Conservation (phyloP, 2,888 invertebrate species). For the Lasioglossum malachurum region DNA sequence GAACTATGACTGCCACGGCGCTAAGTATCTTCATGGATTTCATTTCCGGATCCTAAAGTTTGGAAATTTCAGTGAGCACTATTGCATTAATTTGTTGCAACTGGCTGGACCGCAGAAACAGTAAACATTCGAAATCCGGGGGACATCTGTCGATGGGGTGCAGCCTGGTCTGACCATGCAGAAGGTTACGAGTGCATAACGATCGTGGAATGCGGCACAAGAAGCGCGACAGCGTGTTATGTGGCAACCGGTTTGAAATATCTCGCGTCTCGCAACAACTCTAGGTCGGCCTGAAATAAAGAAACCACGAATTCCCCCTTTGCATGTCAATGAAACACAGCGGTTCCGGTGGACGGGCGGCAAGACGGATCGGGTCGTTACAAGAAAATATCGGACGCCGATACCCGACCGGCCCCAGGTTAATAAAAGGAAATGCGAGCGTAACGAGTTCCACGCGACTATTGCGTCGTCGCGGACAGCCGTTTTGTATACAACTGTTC, state of each 20-base stretch:
- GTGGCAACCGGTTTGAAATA: constrained; percentile 68
- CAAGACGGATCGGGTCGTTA: constrained; percentile 44
- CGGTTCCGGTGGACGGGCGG: constrained; percentile 37
- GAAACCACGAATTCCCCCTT: constrained; percentile 46
- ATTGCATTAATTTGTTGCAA: background rate
- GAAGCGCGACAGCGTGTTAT: constrained; percentile 64
- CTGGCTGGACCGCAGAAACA: background rate
- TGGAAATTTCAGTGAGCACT: too few species aligned
- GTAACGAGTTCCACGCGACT: constrained; percentile 19
- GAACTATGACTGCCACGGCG: too few species aligned
- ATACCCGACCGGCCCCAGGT: constrained; percentile 12
- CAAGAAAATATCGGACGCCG: constrained; percentile 38
- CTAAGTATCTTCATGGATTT: too few species aligned
- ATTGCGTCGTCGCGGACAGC: background rate
- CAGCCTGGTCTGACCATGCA: constrained; percentile 3
- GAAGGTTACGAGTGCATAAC: constrained; percentile 55
- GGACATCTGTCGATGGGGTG: constrained; percentile 6
- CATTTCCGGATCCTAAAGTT: too few species aligned
- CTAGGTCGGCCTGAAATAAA: constrained; percentile 63
- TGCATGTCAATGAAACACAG: constrained; percentile 60
- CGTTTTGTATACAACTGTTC: background rate
- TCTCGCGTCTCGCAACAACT: constrained; percentile 50
- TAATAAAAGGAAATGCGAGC: constrained; percentile 33
- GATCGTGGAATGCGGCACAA: constrained; percentile 65
- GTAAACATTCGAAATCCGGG: background rate